phyloP scores from a whole-genome alignment of 2,888 invertebrate species.

The Athrips mouffetella region DNA sequence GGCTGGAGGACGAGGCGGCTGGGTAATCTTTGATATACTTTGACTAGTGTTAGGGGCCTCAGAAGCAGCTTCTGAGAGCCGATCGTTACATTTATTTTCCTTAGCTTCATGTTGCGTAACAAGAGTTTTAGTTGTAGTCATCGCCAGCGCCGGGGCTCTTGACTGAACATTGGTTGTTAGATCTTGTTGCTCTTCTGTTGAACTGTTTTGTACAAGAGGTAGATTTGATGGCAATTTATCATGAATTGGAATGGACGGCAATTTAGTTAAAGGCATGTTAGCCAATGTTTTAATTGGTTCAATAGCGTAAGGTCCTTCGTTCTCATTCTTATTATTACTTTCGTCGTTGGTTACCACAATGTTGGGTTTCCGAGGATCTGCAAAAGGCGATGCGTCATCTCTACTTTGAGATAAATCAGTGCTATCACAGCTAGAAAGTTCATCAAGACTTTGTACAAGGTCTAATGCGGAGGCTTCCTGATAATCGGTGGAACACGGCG shows the following conservation, averaged over 20 bases:
- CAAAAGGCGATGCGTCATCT: constrained; percentile 55
- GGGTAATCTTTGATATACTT: constrained; percentile 27
- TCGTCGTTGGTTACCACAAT: constrained; percentile 30
- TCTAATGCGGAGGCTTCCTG: constrained; percentile 72
- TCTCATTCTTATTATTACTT: constrained; percentile 22
- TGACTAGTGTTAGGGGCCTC: constrained; percentile 31
- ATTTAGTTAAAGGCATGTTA: constrained; percentile 52
- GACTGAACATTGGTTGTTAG: neutral
- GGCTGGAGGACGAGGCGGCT: constrained; percentile 58
- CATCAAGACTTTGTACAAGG: constrained; percentile 61
- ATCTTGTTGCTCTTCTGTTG: constrained; percentile 30
- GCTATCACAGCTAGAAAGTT: constrained; percentile 64
- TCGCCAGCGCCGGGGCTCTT: neutral
- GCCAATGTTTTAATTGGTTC: constrained; percentile 33
- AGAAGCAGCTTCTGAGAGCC: constrained; percentile 26
- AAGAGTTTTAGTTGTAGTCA: constrained; percentile 4
- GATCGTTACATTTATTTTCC: constrained; percentile 28
- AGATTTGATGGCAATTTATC: constrained; percentile 39
- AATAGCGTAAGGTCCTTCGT: constrained; percentile 26
- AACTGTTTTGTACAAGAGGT: constrained; percentile 36
- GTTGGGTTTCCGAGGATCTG: constrained; percentile 34
- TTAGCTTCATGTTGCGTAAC: constrained; percentile 24
- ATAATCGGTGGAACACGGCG: constrained; percentile 71
- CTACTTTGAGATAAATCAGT: constrained; percentile 70
- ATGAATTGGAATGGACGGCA: constrained; percentile 61